Evolutionary conservation across 2,797 vertebrate species (phyloP).

Genomic region (Thripadectes ignobilis): DNA sequence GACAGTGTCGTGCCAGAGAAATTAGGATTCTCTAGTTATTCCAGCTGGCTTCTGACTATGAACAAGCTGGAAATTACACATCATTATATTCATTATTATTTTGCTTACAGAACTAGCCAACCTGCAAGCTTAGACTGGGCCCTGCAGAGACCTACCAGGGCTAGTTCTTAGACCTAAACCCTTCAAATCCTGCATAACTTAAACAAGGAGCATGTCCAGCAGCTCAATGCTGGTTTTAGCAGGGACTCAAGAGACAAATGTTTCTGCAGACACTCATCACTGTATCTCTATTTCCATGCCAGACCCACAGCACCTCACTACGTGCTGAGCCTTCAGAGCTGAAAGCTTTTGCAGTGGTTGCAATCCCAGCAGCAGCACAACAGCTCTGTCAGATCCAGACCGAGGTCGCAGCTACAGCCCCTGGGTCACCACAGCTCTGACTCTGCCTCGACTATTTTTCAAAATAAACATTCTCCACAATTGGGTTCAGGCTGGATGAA

Average conservation of each 20-base stretch:
- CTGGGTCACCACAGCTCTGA: neutral
- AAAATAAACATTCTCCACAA: neutral
- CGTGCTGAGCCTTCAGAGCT: neutral
- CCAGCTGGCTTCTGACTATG: neutral
- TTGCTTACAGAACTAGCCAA: conserved; percentile 8
- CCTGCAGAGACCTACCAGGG: neutral
- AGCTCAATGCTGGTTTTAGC: neutral
- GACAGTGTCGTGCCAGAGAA: neutral
- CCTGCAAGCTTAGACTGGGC: neutral
- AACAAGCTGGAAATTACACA: neutral
- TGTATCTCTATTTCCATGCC: neutral
- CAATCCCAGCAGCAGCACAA: neutral
- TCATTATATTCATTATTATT: neutral
- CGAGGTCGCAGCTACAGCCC: neutral
- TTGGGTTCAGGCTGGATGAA: neutral
- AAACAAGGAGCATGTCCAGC: fast-evolving
- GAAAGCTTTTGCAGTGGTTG: neutral
- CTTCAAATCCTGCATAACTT: neutral
- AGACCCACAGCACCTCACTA: neutral
- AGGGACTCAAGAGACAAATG: neutral
- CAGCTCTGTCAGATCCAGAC: neutral
- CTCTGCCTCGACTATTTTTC: neutral
- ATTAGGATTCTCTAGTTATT: neutral
- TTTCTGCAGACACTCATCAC: neutral
- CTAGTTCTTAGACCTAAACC: neutral